Evolutionary conservation across 2,113 vertebrate genomes (phyloP), one percentile per base, ranked within the genome.

Genomic region (Nymphicus hollandicus): DNA sequence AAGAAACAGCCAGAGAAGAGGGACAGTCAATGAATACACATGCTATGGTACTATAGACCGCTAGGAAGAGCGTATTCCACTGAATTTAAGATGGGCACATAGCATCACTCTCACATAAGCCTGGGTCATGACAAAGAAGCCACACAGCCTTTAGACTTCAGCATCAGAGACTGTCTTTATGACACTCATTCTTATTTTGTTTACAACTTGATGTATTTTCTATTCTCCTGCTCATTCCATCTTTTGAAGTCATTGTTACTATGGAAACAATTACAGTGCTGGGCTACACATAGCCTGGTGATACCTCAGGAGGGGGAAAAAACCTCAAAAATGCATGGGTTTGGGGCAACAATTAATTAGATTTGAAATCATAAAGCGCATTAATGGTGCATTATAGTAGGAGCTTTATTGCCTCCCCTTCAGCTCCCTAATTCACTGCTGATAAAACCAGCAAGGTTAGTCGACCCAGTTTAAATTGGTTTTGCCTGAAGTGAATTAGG

Each of bases 251-350:
- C 66, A 91, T 96, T 76, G 96, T 96, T 79, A 69, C 94, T 68
- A 96, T 95, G 92, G 97, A 94, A 97, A 97, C 94, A 86, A 68
- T 88, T 88, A 95, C 43, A 74, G 10, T 43, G n/a, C 61, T 78
- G 49, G 37, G 61, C 73, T 68, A 50, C 66, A 77, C 39, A 50
- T 44, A 84, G 70, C 29, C 39, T 63, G 53, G 35, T 69, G 55
- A 70, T 72, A 81, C 7, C 44, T 83, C 31, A 50, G 46, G 49
- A 93, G 71, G 17, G 17, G 9, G 55, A 70, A 74, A 37, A 73
- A 87, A 61, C 47, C 56, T 35, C 56, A 65, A 31, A 6, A 71
- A 66, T 4, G 15, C 14, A 77, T 53, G 39, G 27, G 6, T 69
- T 60, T 65, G 7, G 37, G 31, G 41, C 20, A 90, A 88, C 91